Base-by-base conservation (phyloP, 1,140 invertebrate species). In the Pectinophora gossypiella region DNA sequence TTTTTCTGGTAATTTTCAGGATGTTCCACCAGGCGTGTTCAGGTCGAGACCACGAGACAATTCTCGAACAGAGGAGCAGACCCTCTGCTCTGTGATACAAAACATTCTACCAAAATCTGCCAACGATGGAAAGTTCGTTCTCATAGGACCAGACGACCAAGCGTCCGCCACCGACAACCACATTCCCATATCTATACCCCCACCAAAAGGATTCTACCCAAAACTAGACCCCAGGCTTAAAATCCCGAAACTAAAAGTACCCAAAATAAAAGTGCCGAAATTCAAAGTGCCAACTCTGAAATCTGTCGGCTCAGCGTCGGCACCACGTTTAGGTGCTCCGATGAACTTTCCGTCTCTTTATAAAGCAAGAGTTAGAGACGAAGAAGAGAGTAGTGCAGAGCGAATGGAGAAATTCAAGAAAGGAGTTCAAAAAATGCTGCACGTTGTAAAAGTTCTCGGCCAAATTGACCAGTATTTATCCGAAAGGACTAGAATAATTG, bases 331-430 rank as follows among this genome's bases (percentile, higher is more conserved):
- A 15, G 74, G 68, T 13, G 48, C 67, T 1, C 23, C 64, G 0
- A 72, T 73, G 62, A 27, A 22, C 4, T 54, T 81, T 18, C 21
- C 59, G n/a, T 38, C 42, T 1, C 58, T 68, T 7, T n/a, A n/a
- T n/a, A 73, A 59, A 32, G 59, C 68, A n/a, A 27, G 55, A 13
- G 44, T 68, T 13, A 32, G 56, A n/a, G 48, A 58, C n/a, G 69
- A 76, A 38, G 76, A 81, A 49, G 72, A 76, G 48, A 67, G 77
- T 1, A 85, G 81, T 32, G 80, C 78, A 1, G 84, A 87, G 54
- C 58, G 59, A 42, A 80, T 83, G 75, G 81, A 84, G 50, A 75
- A 67, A n/a, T 80, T 86, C 19, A 85, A 82, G 48, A 86, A 83
- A 48, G 79, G 79, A 5, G 68, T 86, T 2, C 76, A 85, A 47